phyloP scores from a whole-genome alignment of 2,113 vertebrate genomes.

The Notarius lentiginosus region DNA sequence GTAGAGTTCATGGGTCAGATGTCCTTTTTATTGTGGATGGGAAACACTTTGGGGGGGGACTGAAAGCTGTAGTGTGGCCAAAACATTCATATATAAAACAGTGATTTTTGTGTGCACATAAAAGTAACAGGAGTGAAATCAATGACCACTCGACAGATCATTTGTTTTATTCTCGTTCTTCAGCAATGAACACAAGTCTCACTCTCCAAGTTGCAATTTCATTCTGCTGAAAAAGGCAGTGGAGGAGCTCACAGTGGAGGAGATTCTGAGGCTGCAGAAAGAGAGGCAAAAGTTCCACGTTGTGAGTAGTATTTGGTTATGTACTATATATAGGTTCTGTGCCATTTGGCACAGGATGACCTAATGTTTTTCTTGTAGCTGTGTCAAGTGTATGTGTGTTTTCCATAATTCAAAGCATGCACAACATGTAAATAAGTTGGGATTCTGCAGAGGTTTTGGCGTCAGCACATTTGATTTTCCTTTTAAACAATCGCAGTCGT shows the following conservation, averaged over 20 bases:
- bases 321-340: not conserved
- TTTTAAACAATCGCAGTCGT: not conserved
- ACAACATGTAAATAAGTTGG: not conserved
- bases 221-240: slow-evolving; percentile 79
- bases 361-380: not conserved
- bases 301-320: slow-evolving; percentile 63
- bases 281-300: slow-evolving; percentile 72
- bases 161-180: slow-evolving; percentile 15
- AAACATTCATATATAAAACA: not conserved
- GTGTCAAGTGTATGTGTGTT: not conserved
- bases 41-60: not conserved
- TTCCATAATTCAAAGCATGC: not conserved
- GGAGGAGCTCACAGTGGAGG: slow-evolving; percentile 68
- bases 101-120: not conserved
- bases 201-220: slow-evolving; percentile 82
- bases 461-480: not conserved
- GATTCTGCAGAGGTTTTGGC: not conserved
- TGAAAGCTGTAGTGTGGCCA: not conserved
- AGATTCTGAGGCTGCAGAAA: slow-evolving; percentile 79
- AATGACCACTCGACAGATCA: not conserved
- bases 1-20: not conserved
- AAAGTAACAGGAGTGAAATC: not conserved
- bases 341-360: not conserved
- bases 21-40: not conserved
- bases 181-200: slow-evolving; percentile 87